Evolutionary conservation across 2,888 invertebrate genomes (phyloP), one percentile per base, ranked within the genome.

Genomic region (Bedellia somnulentella): DNA sequence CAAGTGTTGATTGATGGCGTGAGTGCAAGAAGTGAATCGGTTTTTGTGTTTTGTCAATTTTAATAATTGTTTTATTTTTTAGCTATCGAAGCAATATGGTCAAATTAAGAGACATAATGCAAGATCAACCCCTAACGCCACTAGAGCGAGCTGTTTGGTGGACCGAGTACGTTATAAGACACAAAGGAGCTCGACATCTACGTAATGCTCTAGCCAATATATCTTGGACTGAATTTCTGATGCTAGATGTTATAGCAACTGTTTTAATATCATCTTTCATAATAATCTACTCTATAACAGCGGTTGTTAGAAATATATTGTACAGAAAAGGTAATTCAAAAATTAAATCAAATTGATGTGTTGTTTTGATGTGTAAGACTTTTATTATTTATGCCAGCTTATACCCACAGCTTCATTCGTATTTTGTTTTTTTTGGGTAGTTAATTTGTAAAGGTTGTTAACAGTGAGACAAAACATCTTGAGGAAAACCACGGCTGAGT

Each of bases 141-240:
- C 30, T 52, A 11, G 42, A 49, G 13, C 38, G 42, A 26, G 48
- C 49, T 5, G 36, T 49, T 5, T 49, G 49, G 44, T 50, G 48
- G 46, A 46, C 44, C 4, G 51, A 54, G 36, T 54, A 47, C 33
- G 42, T 48, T n/a, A n/a, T n/a, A n/a, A n/a, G n/a, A n/a, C n/a
- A n/a, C n/a, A n/a, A n/a, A n/a, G n/a, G n/a, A n/a, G 4, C 39
- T 54, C 5, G 38, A 25, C 43, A 45, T 30, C 37, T 50, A 4
- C 40, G 35, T 30, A 39, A 39, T 29, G 37, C 42, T 8, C 26
- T 28, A 10, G 33, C 30, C 15, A 32, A 33, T 15, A 11, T 35
- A 11, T 15, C 27, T 3, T 31, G 30, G 28, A 12, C 15, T 15
- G 29, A 35, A 11, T 25, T 23, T n/a, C 17, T 35, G 10, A 26